Conservation (phyloP, 2,113 vertebrate species). For the Semicossyphus pulcher region DNA sequence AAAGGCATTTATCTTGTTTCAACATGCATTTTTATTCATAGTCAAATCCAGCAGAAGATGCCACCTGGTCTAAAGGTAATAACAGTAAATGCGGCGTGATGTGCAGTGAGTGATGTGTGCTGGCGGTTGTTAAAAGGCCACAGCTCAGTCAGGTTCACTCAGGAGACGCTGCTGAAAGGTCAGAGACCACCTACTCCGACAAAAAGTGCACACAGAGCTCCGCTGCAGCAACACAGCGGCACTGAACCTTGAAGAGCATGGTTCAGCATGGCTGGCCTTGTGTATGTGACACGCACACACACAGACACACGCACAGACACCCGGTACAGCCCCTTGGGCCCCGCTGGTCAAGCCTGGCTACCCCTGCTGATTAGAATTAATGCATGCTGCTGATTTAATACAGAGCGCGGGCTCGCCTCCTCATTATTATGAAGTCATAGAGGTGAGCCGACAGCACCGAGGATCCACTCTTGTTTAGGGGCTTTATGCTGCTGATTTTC, state of each 20-base stretch:
- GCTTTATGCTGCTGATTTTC: slow-evolving; percentile 17
- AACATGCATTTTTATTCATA: not conserved
- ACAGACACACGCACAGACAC: not conserved
- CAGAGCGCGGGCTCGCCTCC: slow-evolving; percentile 62
- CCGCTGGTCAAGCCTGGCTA: slow-evolving; percentile 74
- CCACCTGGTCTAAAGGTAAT: not conserved
- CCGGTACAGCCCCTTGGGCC: slow-evolving; percentile 23
- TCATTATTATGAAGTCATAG: slow-evolving; percentile 75
- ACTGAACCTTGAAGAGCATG: slow-evolving; percentile 72
- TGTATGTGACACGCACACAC: slow-evolving; percentile 1
- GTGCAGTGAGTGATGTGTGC: slow-evolving; percentile 10
- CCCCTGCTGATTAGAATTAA: slow-evolving; percentile 80
- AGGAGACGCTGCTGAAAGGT: slow-evolving; percentile 49
- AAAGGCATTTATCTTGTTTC: not conserved
- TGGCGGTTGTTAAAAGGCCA: slow-evolving; percentile 49
- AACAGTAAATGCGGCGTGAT: slow-evolving; percentile 1
- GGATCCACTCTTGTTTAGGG: not conserved
- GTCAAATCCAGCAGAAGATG: not conserved
- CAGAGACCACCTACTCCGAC: slow-evolving; percentile 43
- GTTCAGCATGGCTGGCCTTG: slow-evolving; percentile 61
- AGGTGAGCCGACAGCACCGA: slow-evolving; percentile 48
- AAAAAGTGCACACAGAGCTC: slow-evolving; percentile 16
- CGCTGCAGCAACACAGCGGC: slow-evolving; percentile 34
- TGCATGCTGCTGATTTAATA: slow-evolving; percentile 74
- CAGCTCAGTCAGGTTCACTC: slow-evolving; percentile 21